Base-by-base conservation (phyloP, 1,140 invertebrate species). In the Listronotus bonariensis region DNA sequence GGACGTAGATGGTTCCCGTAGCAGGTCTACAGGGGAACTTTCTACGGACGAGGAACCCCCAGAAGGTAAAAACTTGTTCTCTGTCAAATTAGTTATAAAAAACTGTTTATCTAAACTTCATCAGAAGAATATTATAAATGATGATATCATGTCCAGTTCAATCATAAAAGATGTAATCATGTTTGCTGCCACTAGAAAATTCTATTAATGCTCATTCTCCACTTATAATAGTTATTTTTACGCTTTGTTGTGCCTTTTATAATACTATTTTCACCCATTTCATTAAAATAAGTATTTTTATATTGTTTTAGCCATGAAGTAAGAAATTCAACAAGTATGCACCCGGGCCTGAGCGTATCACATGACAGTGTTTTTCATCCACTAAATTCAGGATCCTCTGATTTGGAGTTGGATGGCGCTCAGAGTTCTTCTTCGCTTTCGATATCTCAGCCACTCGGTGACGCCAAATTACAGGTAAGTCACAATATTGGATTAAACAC, bases 331-430 rank as follows among this genome's bases (percentile, higher is more conserved):
- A 68, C 72, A 8, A 71, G 71, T 15, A 70, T 68, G 81, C 70
- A 82, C 77, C 45, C 83, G 77, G 77, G 80, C 75, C 80, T 91
- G 57, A 90, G 88, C 51, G 86, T 90, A 65, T 91, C 89, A 5
- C 88, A 91, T 76, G 89, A 91, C 80, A 90, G 88, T 57, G 88
- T 91, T 69, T 91, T 91, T 80, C 79, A 83, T 48, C 84, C 84
- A 10, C 81, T 82, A 17, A 72, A 76, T 62, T 79, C 78, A 8
- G 78, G 77, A 18, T 75, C 75, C 15, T 79, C 77, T 26, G 76
- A 77, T 56, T 64, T 77, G 34, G 78, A 79, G 43, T 64, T 80
- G 64, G 77, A 78, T 51, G 74, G 68, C 3, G 76, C 76, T 4
- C 76, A 76, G 54, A 78, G 77, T 69, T 76, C 77, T 3, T 78